Percentiles rank a stretch among this genome's conserved stretches.
phyloP scores from a whole-genome alignment of 2,113 vertebrate species.

The Fulica atra region DNA sequence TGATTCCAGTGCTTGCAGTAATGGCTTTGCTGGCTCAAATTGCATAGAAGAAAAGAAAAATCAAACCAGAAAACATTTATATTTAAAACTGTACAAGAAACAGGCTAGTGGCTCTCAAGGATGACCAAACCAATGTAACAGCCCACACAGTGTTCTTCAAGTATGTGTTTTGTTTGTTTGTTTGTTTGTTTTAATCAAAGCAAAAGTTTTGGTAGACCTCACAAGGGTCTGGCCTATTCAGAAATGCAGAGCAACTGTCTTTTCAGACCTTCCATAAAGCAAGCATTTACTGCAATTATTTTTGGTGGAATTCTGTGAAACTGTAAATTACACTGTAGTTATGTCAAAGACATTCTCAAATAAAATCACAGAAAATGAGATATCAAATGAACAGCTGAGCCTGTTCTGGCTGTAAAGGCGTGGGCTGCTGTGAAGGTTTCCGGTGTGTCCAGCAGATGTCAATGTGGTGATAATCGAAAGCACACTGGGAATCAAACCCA shows the following conservation, averaged over 20 bases:
- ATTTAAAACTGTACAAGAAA: neutral
- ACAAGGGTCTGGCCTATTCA: neutral
- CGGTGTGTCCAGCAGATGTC: neutral
- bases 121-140: neutral
- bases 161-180: neutral
- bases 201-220: neutral
- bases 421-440: neutral
- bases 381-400: neutral
- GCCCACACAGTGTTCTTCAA: neutral
- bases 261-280: neutral
- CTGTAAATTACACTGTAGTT: neutral
- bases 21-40: neutral
- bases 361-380: neutral
- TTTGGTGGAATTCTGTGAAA: neutral
- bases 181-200: neutral
- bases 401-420: neutral
- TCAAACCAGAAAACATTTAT: conserved; percentile 1
- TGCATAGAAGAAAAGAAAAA: neutral
- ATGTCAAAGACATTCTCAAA: neutral
- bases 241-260: neutral
- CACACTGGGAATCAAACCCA: neutral
- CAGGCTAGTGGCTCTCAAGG: neutral
- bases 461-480: neutral
- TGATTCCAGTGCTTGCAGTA: neutral
- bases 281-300: neutral